Base-by-base conservation (phyloP, 2,113 vertebrate species). In the Hyaena hyaena region DNA sequence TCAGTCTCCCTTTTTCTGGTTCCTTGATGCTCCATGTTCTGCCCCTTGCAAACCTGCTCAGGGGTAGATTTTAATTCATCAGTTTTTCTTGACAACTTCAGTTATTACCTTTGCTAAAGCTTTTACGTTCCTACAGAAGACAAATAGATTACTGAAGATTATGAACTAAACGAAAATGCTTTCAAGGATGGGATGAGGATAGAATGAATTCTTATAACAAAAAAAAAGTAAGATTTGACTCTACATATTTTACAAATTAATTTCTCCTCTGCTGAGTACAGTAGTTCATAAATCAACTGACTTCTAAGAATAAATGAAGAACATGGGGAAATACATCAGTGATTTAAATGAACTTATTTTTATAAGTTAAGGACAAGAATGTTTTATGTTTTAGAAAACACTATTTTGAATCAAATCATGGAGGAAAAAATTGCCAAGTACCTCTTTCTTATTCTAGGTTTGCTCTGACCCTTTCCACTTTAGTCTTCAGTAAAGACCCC, bases 211-310 rank as follows among this genome's bases (percentile, higher is more conserved):
- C 63, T 95, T 50, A 91, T 43, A 66, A 8, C 16, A 79, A 90
- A 81, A 61, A 71, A 53, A 6, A 58, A 83, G 8, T 1, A 1
- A 95, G 33, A 97, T 92, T 53, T 86, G 68, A 96, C 68, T 88
- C 94, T 53, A 95, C 14, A 50, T 55, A 50, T 82, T 76, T 94
- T 74, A 65, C 84, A 98, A 97, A 96, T 96, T 86, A 88, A 96
- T 93, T 97, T 96, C 82, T 96, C 50, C 55, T 81, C 45, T 45
- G 15, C 0, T 0, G 93, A 97, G 50, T 66, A 31, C 48, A 63
- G 50, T 74, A 88, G 81, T 43, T 61, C 90, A 95, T 73, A 97
- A 92, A 87, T 93, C 50, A 92, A 76, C 16, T 63, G 6, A 2
- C n/a, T 76, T 71, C 43, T 50, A 11, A 48, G 65, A 31, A 86